Base-by-base conservation (phyloP, 2,113 vertebrate species). In the Gyps fulvus region DNA sequence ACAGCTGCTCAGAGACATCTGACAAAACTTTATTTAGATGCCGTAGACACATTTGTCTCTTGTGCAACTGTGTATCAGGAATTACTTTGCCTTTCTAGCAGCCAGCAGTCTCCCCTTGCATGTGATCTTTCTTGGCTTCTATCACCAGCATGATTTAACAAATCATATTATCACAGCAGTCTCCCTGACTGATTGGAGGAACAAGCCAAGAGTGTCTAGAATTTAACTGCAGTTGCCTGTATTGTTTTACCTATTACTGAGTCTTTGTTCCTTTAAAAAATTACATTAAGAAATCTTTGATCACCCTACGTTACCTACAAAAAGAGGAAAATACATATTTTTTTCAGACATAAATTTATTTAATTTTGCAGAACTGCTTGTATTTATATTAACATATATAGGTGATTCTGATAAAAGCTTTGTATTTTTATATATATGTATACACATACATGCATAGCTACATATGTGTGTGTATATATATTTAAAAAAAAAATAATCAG, bases 1-100 rank as follows among this genome's bases (percentile, higher is more conserved):
- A 70, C 96, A 97, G 91, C 93, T 97, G 96, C 83, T 87, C 96
- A 95, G 18, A 87, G 38, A 84, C 34, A 43, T 43, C 25, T 4
- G 2, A 92, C 43, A 85, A 83, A 92, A 90, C 47, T 84, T 91
- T 61, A 88, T 95, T 94, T 87, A 96, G 85, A 83, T 2, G 6
- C 26, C 0, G 0, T 62, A 58, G 17, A 76, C 78, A 80, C 83
- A 80, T 82, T 96, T 87, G 54, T 91, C 89, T 83, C 66, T 71
- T 62, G 47, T 76, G 61, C 58, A 91, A 83, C 85, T 83, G 52
- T 67, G 32, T 72, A 86, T 84, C 49, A 91, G 62, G 49, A 81
- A 82, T 89, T 82, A 71, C 22, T 88, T 13, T 73, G 61, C 25
- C 22, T 80, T 91, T 66, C 73, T 26, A 76, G 38, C 19, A 77